Evolutionary conservation across 1,140 invertebrate genomes (phyloP), one percentile per base, ranked within the genome.

Genomic region (Apis dorsata): DNA sequence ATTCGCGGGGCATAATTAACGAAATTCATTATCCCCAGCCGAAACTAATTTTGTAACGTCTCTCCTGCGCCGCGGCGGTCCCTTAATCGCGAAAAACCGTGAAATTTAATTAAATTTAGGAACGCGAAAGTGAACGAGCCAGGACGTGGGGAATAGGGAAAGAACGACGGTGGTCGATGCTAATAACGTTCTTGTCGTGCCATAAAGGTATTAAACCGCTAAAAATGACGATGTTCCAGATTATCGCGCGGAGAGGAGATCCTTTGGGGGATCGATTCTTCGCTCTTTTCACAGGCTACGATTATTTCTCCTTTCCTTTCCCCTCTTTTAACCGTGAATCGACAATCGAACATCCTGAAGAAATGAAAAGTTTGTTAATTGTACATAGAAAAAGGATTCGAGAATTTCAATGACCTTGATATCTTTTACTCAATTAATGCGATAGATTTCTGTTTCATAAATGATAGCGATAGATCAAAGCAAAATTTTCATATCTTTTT

Each of bases 31-130:
- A 94, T 92, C 91, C 88, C 86, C 57, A 81, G 90, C 90, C 90
- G 89, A 94, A 94, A 93, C 91, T 93, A 93, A 94, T 94, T 93
- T 93, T 90, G 90, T 91, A 92, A 92, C 91, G 92, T 88, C 89
- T 88, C 89, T 84, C 89, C 80, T 86, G 88, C 89, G 85, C 81
- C 88, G 81, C 85, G 86, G 88, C 87, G 90, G 91, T 91, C 93
- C 92, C 90, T 93, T 94, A 93, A 94, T 94, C 93, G 92, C 90
- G 93, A 94, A 93, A 94, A 94, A 94, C 93, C 92, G 91, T 93
- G 93, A 94, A 93, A 93, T 94, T 94, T 94, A 94, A 94, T 94
- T 94, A 94, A 94, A 94, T 93, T 93, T 93, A 92, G 93, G 92
- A 93, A 92, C 90, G 89, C 91, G 90, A 92, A 91, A 92, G 91